A percentile compares a stretch with the other conserved stretches of the same genome.
Conservation (phyloP, 2,113 vertebrate species). For the Pao palembangensis region DNA sequence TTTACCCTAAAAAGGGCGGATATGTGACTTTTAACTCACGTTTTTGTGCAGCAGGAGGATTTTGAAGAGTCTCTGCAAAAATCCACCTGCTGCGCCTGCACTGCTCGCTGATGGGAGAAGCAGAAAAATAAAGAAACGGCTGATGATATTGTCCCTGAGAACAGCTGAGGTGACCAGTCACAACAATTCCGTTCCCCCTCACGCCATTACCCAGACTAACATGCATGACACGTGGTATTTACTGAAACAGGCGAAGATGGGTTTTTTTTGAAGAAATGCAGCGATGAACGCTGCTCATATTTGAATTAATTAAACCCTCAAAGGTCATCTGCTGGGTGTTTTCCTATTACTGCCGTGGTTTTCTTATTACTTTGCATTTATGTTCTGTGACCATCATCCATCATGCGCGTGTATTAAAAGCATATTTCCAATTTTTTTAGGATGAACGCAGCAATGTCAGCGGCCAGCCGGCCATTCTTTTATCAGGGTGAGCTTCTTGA, state of each 20-base stretch:
- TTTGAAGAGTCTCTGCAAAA: too few relatives aligned
- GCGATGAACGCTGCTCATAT: conserved; percentile 53
- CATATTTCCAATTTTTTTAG: conserved; percentile 57
- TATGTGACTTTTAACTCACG: too few relatives aligned
- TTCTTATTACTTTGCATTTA: conserved; percentile 50
- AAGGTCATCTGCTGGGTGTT: conserved; percentile 21
- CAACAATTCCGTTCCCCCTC: conserved; percentile 62
- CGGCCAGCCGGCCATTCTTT: conserved; percentile 23
- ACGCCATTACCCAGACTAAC: conserved; percentile 76
- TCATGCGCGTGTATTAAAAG: conserved; percentile 41
- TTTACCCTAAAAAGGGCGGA: too few relatives aligned
- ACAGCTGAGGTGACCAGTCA: conserved; percentile 44
- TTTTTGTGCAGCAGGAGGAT: too few relatives aligned
- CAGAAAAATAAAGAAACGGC: conserved; percentile 3
- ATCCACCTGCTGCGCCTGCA: not conserved
- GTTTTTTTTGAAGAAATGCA: conserved; percentile 55
- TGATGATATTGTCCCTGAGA: conserved; percentile 20
- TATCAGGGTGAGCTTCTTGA: conserved; percentile 54
- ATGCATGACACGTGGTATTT: conserved; percentile 72
- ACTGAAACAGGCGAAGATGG: conserved; percentile 65
- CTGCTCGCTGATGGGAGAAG: not conserved
- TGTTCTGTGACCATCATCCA: conserved; percentile 32
- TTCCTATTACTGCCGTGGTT: conserved; percentile 44
- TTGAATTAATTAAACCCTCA: conserved; percentile 67
- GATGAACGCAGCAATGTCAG: conserved; percentile 48